phyloP scores from a whole-genome alignment of 2,797 vertebrate genomes.

The Chrosomus eos region DNA sequence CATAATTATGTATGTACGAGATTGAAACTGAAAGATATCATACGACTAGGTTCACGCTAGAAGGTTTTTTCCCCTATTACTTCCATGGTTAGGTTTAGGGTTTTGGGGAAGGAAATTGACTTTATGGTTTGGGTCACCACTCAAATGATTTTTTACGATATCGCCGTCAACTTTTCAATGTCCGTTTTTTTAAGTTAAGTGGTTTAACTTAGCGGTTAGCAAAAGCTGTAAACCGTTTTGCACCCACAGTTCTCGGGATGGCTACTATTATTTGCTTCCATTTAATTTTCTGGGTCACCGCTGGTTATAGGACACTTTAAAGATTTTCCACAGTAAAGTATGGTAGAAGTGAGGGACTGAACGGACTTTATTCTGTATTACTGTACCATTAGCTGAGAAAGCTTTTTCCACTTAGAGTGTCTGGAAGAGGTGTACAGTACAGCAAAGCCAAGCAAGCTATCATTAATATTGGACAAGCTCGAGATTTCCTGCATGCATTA shows the following conservation, averaged over 20 bases:
- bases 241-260: not conserved
- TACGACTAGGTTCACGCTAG: not conserved
- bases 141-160: too few species aligned
- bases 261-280: conserved; percentile 41
- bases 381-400: conserved; percentile 57
- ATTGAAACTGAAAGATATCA: not conserved
- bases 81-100: not conserved
- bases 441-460: conserved; percentile 51
- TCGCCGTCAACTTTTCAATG: not conserved
- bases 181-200: not conserved
- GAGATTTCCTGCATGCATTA: conserved; percentile 74
- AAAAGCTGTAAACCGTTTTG: not conserved
- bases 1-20: not conserved
- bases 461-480: conserved; percentile 65
- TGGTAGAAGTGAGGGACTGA: conserved; percentile 30
- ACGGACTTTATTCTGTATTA: conserved; percentile 50
- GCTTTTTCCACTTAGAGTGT: conserved; percentile 53
- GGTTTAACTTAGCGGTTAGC: conserved; percentile 24
- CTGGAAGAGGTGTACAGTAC: conserved; percentile 46
- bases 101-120: not conserved
- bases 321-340: conserved; percentile 25
- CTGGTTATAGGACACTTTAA: not conserved
- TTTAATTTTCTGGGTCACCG: not conserved
- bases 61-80: not conserved
- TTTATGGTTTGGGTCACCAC: not conserved